These are phyloP conservation scores for Limulus polyphemus DNA, from an alignment of 2,888 invertebrate species.

Conservation along the genomic window DNA sequence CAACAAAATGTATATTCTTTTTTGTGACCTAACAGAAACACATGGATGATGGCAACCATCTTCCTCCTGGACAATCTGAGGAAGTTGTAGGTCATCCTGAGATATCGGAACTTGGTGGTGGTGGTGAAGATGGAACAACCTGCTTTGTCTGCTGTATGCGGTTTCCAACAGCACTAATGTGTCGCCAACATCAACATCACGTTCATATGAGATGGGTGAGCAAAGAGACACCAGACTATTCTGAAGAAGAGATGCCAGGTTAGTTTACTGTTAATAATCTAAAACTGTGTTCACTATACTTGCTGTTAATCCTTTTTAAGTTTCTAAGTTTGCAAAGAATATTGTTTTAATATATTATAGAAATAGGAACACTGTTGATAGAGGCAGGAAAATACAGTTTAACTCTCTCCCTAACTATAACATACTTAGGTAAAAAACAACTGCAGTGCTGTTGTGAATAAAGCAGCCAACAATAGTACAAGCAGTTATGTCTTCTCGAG, in stretches of 20 bases:
- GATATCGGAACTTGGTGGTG: conserved; percentile 12
- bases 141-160: conserved; percentile 27
- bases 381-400: too few species aligned
- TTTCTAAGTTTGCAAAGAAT: too few species aligned
- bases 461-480: too few species aligned
- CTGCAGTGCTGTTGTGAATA: too few species aligned
- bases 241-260: conserved; percentile 14
- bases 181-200: conserved; percentile 27
- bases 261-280: neutral
- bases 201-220: conserved; percentile 28
- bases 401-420: too few species aligned
- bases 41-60: conserved; percentile 15
- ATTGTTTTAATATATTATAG: too few species aligned
- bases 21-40: conserved; percentile 15
- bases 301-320: too few species aligned
- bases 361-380: too few species aligned
- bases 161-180: conserved; percentile 22
- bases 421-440: too few species aligned
- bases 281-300: too few species aligned
- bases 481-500: too few species aligned
- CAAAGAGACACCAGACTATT: conserved; percentile 13
- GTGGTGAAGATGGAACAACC: conserved; percentile 18
- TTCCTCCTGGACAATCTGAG: conserved; percentile 5
- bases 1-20: conserved; percentile 2
- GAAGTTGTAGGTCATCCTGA: conserved; percentile 9